Base-by-base conservation (phyloP, 1,140 invertebrate species). In the Paracyclopina nana region DNA sequence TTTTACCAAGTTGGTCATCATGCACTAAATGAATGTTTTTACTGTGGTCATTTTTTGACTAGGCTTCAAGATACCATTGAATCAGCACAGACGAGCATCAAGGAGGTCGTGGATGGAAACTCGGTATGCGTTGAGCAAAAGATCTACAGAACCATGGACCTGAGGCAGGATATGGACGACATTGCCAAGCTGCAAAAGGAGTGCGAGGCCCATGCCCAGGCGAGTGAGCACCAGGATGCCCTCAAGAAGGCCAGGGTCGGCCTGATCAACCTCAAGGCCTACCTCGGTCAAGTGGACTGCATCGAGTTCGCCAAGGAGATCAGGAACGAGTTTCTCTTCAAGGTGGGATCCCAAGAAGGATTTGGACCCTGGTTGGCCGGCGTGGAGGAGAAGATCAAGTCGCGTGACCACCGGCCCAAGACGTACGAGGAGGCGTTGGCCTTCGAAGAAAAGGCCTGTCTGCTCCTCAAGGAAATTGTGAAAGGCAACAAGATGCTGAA, bases 241-340 rank as follows among this genome's bases (percentile, higher is more conserved):
- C 45, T 48, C 45, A 48, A 48, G 27, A 48, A 48, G 16, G 20
- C 20, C 45, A 48, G 30, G 22, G 45, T 48, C 11, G 45, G 45
- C 12, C 3, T 48, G 6, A 48, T 48, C 12, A 25, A 22, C 27
- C 28, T 48, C 8, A 22, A 48, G 27, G 27, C 22, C 45, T 48
- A 48, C 16, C 18, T 48, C 12, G 30, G 14, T 16, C 45, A 48
- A 27, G 45, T 28, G 27, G 27, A 48, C 25, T 16, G 16, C 24
- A 22, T 48, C 14, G 45, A 48, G 25, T 48, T 29, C 18, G 45
- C 45, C 16, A 48, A 14, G 2, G 27, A 14, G 25, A 48, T 48
- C 30, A 24, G 27, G 12, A 22, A 48, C 4, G 45, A 48, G 45
- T 26, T 26, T 22, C 45, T 28, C 25, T 48, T 48, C n/a, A 29